Evolutionary conservation across 2,888 invertebrate species (phyloP).

Genomic region (Cerceris rybyensis): DNA sequence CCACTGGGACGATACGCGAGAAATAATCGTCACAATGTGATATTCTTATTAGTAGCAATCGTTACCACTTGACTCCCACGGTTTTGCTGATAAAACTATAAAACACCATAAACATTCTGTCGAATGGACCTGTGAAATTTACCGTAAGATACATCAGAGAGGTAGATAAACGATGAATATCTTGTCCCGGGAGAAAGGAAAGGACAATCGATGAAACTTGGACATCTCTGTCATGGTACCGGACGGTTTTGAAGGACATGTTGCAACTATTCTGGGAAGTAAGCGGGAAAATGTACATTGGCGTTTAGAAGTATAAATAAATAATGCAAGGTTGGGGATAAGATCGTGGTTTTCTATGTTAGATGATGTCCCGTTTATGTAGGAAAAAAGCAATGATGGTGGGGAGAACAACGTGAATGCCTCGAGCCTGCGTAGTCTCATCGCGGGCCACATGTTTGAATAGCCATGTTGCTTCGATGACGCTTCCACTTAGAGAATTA

Average conservation of each 20-base stretch:
- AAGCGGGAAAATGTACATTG: constrained; percentile 10
- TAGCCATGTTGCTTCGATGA: constrained; percentile 57
- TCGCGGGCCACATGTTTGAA: constrained; percentile 54
- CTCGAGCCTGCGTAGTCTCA: constrained; percentile 53
- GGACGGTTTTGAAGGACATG: constrained; percentile 15
- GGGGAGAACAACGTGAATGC: constrained; percentile 32
- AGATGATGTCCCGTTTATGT: not conserved
- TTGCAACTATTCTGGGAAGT: constrained; percentile 48
- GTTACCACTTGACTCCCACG: constrained; percentile 1
- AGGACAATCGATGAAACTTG: constrained; percentile 2
- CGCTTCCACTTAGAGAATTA: constrained; percentile 41
- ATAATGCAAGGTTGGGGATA: constrained; percentile 46
- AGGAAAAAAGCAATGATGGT: constrained; percentile 12
- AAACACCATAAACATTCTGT: constrained; percentile 15
- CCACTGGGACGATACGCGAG: constrained; percentile 36
- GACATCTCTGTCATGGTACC: constrained; percentile 26
- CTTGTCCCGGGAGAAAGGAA: too few relatives aligned
- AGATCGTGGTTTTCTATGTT: constrained; percentile 17
- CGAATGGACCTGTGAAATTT: constrained; percentile 4
- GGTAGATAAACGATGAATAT: too few relatives aligned
- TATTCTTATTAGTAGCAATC: constrained; percentile 37
- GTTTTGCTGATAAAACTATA: too few relatives aligned
- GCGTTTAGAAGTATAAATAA: constrained; percentile 54
- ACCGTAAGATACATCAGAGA: too few relatives aligned
- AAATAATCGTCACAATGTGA: constrained; percentile 54